phyloP scores from a whole-genome alignment of 2,113 vertebrate genomes.

The Tetrax tetrax region DNA sequence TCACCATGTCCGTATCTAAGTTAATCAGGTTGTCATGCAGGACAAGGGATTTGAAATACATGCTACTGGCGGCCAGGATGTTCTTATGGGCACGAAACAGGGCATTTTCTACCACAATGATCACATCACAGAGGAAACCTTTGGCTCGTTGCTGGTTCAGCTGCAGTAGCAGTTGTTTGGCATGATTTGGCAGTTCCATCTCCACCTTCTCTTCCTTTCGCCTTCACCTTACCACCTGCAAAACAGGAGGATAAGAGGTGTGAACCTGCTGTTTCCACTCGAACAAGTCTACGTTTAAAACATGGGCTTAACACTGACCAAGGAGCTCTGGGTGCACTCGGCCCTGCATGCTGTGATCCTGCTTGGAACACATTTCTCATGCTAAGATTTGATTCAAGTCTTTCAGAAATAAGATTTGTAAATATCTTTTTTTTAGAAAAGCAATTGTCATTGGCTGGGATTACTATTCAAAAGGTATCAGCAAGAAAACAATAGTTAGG shows the following conservation, averaged over 20 bases:
- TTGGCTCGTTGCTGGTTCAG: slow-evolving; percentile 99
- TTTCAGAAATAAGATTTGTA: slow-evolving; percentile 4
- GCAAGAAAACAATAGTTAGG: not conserved
- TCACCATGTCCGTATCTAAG: slow-evolving; percentile 98
- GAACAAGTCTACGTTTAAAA: not conserved
- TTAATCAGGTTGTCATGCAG: slow-evolving; percentile 99
- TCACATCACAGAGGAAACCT: slow-evolving; percentile 98
- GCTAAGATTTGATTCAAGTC: not conserved
- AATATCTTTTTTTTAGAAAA: not conserved
- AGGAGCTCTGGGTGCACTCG: not conserved
- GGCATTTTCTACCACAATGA: slow-evolving; percentile 98
- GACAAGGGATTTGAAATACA: slow-evolving; percentile 98
- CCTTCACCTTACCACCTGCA: slow-evolving; percentile 86
- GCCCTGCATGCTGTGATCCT: slow-evolving; percentile 11
- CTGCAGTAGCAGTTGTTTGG: slow-evolving; percentile 98
- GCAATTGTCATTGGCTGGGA: fast-evolving
- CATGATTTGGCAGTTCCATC: slow-evolving; percentile 99
- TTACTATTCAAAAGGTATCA: not conserved
- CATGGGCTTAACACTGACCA: slow-evolving; percentile 2
- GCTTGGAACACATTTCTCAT: not conserved
- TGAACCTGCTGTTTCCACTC: not conserved
- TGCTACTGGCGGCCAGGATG: slow-evolving; percentile 96
- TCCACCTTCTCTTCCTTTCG: slow-evolving; percentile 87
- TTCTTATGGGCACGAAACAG: slow-evolving; percentile 98
- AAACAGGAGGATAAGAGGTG: slow-evolving; percentile 53